Evolutionary conservation across 2,888 invertebrate genomes (phyloP).

Genomic region (Aleiodes leptofemur): DNA sequence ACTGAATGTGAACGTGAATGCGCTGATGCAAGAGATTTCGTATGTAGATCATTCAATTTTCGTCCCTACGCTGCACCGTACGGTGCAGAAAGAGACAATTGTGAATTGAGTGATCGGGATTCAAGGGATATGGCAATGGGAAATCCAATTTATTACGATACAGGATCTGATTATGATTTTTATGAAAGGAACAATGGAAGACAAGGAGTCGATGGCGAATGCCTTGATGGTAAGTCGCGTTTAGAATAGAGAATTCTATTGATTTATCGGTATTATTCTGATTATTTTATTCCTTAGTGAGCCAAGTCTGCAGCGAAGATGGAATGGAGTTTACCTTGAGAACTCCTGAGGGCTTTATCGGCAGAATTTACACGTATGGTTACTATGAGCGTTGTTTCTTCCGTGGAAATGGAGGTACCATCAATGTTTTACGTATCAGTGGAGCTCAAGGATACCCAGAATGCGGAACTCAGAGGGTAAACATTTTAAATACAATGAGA

Average conservation of each 20-base stretch:
- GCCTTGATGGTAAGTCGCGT: slow-evolving; percentile 85
- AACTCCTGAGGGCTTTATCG: slow-evolving; percentile 92
- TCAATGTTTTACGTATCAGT: slow-evolving; percentile 89
- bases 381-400: slow-evolving; percentile 94
- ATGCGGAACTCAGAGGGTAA: slow-evolving; percentile 91
- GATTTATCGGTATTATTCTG: slow-evolving; percentile 19
- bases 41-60: slow-evolving; percentile 92
- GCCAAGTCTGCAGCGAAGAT: slow-evolving; percentile 94
- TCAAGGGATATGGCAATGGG: slow-evolving; percentile 89
- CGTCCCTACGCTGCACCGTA: slow-evolving; percentile 82
- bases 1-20: slow-evolving; percentile 91
- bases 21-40: slow-evolving; percentile 87
- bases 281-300: slow-evolving; percentile 78
- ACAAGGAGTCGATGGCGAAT: slow-evolving; percentile 84
- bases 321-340: slow-evolving; percentile 95
- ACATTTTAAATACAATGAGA: slow-evolving; percentile 6
- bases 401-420: slow-evolving; percentile 91
- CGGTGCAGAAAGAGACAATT: slow-evolving; percentile 86
- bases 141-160: slow-evolving; percentile 90
- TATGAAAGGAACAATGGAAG: slow-evolving; percentile 87
- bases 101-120: slow-evolving; percentile 92
- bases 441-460: slow-evolving; percentile 95
- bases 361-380: slow-evolving; percentile 93
- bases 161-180: slow-evolving; percentile 88
- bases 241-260: slow-evolving; percentile 15